phyloP scores from a whole-genome alignment of 1,140 invertebrate genomes.

The Protaetia brevitarsis region DNA sequence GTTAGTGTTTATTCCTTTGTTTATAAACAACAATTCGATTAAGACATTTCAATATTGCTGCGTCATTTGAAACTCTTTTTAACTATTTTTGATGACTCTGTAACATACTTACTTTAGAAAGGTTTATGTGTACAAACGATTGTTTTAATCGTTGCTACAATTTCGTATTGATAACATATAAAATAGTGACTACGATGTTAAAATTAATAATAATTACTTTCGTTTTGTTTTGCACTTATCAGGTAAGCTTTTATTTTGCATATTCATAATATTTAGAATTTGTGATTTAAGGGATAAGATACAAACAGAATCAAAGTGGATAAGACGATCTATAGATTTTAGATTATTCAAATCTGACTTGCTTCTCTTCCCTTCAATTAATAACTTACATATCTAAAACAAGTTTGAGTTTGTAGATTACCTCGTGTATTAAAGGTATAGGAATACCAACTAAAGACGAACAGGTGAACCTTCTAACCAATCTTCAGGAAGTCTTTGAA shows the following conservation, averaged over 20 bases:
- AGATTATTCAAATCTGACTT: too few species aligned
- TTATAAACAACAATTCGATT: neutral
- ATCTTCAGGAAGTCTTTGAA: conserved; percentile 39
- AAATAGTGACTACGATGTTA: neutral
- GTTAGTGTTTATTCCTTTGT: too few species aligned
- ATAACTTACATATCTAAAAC: neutral
- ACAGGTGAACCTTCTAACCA: conserved; percentile 36
- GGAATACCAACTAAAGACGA: conserved; percentile 36
- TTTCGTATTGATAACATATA: too few species aligned
- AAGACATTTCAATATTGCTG: neutral
- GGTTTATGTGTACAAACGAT: too few species aligned
- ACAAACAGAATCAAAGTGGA: too few species aligned
- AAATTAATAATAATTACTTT: neutral
- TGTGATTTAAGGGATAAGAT: too few species aligned
- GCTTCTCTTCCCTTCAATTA: neutral
- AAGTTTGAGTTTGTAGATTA: neutral
- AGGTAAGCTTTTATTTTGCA: neutral
- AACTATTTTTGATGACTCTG: neutral
- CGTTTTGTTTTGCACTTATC: neutral
- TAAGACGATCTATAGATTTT: too few species aligned
- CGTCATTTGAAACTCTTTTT: neutral
- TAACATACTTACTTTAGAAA: neutral
- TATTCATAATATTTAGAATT: too few species aligned
- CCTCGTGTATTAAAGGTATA: neutral
- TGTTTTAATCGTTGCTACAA: too few species aligned